Evolutionary conservation across 2,888 invertebrate species (phyloP).

Genomic region (Xylota segnis): DNA sequence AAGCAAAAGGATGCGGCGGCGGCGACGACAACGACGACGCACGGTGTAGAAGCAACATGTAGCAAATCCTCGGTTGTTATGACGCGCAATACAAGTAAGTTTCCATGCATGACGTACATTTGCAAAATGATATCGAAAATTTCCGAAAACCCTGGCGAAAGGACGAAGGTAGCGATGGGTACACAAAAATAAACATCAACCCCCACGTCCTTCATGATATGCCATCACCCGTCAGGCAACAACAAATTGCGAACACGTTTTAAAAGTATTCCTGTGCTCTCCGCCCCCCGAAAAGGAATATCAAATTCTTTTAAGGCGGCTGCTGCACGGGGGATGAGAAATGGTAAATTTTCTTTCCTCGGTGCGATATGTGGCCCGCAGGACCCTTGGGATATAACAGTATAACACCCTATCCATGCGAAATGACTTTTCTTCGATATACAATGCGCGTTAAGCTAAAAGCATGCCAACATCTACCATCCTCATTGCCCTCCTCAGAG

Average conservation of each 20-base stretch:
- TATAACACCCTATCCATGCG: constrained; percentile 54
- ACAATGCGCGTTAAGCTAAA: constrained; percentile 68
- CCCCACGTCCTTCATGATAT: constrained; percentile 48
- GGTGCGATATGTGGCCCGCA: constrained; percentile 27
- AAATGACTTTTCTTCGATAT: constrained; percentile 68
- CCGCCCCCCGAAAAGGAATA: constrained; percentile 12
- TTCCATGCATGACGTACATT: constrained; percentile 47
- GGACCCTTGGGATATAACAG: constrained; percentile 48
- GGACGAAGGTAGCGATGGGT: constrained; percentile 43
- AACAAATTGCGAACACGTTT: constrained; percentile 58
- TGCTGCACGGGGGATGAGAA: too few relatives aligned
- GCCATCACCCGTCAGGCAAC: constrained; percentile 25
- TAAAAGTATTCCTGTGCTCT: constrained; percentile 47
- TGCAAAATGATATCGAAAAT: constrained; percentile 62
- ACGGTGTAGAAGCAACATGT: constrained; percentile 66
- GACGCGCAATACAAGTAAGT: constrained; percentile 53
- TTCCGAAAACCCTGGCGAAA: not conserved
- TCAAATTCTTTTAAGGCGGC: constrained; percentile 36
- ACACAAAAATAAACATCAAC: constrained; percentile 47
- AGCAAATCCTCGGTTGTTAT: constrained; percentile 67
- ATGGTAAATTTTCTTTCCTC: constrained; percentile 29
- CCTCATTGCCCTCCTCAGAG: not conserved
- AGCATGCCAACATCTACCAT: constrained; percentile 52
- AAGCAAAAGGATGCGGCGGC: not conserved
- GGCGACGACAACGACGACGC: constrained; percentile 11